These are phyloP conservation scores for Alca torda DNA, from an alignment of 2,797 vertebrate genomes.

Conservation along the genomic window DNA sequence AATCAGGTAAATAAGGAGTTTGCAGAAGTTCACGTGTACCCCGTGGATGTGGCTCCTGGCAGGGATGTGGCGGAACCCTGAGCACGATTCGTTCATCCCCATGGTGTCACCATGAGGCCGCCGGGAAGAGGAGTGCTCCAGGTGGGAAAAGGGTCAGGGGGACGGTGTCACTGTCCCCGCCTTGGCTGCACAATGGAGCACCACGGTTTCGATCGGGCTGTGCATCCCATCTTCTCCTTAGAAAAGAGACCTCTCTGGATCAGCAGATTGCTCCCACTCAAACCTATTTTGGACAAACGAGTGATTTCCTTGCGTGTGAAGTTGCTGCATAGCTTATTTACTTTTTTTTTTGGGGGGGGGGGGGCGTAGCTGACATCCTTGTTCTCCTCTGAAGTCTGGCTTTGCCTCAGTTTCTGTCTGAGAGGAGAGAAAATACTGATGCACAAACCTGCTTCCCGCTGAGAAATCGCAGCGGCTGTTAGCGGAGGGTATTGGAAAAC, in stretches of 20 bases:
- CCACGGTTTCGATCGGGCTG: neutral
- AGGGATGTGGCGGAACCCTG: neutral
- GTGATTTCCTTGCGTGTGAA: neutral
- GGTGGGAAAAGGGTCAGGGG: neutral
- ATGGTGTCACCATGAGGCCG: neutral
- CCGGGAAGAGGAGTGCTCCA: neutral
- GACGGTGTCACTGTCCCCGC: neutral
- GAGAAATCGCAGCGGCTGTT: neutral
- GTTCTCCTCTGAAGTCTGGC: neutral
- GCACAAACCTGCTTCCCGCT: neutral
- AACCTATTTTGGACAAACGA: neutral
- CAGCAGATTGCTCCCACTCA: neutral
- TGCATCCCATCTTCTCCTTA: neutral
- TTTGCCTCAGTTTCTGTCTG: neutral
- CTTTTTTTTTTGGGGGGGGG: neutral
- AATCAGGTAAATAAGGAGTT: neutral
- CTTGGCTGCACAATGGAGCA: accelerated
- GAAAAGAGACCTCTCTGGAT: neutral
- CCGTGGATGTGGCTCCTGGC: neutral
- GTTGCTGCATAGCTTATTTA: neutral
- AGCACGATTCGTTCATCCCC: accelerated
- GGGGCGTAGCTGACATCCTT: neutral
- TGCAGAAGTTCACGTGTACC: neutral
- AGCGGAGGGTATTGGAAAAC: neutral
- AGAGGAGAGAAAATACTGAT: neutral